phyloP scores from a whole-genome alignment of 2,113 vertebrate genomes.

The Silurus asotus region DNA sequence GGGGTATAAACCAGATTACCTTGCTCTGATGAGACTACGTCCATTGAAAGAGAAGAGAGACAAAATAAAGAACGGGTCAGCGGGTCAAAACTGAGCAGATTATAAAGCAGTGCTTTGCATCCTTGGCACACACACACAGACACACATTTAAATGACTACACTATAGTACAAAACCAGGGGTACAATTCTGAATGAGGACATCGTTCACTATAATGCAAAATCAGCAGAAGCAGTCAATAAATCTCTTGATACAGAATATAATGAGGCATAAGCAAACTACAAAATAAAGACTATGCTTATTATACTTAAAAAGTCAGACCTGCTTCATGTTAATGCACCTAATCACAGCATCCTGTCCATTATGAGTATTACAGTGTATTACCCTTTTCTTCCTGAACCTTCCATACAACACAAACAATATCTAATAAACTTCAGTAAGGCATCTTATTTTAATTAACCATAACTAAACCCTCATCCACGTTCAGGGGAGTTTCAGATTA shows the following conservation, averaged over 20 bases:
- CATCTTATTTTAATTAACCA: background rate
- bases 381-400: background rate
- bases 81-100: conserved; percentile 46
- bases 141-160: background rate
- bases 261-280: background rate
- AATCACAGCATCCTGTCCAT: background rate
- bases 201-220: background rate
- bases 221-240: background rate
- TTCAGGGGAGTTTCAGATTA: too few species aligned
- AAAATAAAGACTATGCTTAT: background rate
- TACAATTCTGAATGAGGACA: background rate
- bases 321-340: background rate
- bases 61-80: conserved; percentile 57
- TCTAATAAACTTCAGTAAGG: background rate
- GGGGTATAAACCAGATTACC: conserved; percentile 61
- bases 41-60: conserved; percentile 67
- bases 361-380: background rate
- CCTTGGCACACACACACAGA: background rate
- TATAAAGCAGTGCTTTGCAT: conserved; percentile 15
- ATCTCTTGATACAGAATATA: background rate
- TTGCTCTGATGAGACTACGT: conserved; percentile 76
- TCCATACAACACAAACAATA: background rate
- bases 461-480: background rate
- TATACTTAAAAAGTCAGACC: background rate
- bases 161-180: background rate